Conservation (phyloP, 2,113 vertebrate genomes). For the Tetrao urogallus region DNA sequence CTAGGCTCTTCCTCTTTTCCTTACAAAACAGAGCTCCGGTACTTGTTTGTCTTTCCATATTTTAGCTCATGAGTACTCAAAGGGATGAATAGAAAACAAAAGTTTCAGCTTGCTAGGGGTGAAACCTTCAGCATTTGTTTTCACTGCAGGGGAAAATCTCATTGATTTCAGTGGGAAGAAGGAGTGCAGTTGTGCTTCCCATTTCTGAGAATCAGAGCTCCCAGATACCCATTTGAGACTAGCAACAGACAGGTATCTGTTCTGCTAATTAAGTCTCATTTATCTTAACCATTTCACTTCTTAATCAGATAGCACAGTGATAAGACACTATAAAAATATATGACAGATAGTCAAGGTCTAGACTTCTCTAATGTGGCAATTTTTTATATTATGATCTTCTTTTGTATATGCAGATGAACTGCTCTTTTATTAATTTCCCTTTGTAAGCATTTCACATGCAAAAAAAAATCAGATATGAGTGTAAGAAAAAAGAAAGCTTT, state of each 20-base stretch:
- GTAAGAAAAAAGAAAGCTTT: conserved; percentile 40
- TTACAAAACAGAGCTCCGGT: not conserved
- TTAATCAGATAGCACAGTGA: conserved; percentile 60
- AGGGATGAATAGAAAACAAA: not conserved
- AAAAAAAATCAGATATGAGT: conserved; percentile 64
- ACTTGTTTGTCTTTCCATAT: not conserved
- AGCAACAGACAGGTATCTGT: conserved; percentile 54
- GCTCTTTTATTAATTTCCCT: conserved; percentile 67
- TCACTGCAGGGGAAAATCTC: conserved; percentile 8
- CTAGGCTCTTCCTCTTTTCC: not conserved
- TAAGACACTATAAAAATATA: conserved; percentile 51
- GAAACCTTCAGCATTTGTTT: not conserved
- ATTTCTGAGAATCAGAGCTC: conserved; percentile 36
- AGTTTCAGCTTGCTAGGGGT: not conserved
- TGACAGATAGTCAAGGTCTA: conserved; percentile 71
- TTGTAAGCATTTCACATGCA: conserved; percentile 63
- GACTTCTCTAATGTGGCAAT: conserved; percentile 65
- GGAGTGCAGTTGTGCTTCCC: not conserved
- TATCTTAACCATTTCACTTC: conserved; percentile 68
- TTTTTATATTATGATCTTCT: conserved; percentile 63
- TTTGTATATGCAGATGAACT: conserved; percentile 60
- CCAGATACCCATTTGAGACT: conserved; percentile 26
- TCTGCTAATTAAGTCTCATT: conserved; percentile 59
- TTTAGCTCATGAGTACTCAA: not conserved
- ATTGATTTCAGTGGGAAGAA: conserved; percentile 29